phyloP scores from a whole-genome alignment of 2,113 vertebrate species.

The Sitta europaea region DNA sequence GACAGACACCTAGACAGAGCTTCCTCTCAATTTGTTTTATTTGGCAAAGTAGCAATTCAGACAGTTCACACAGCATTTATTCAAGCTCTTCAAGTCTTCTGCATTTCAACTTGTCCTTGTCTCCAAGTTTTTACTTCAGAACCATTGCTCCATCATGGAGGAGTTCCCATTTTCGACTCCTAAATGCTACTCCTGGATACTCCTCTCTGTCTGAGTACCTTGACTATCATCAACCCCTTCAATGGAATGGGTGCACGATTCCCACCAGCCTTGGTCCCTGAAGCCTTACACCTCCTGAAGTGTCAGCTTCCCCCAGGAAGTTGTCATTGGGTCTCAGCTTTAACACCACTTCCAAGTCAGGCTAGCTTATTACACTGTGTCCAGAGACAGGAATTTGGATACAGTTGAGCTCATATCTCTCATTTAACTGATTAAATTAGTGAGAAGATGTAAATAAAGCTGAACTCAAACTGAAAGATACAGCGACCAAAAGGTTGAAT shows the following conservation, averaged over 20 bases:
- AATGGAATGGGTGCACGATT: background rate
- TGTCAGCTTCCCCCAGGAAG: background rate
- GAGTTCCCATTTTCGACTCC: background rate
- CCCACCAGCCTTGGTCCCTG: slow-evolving; percentile 52
- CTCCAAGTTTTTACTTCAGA: slow-evolving; percentile 42
- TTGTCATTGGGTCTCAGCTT: background rate
- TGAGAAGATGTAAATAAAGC: slow-evolving; percentile 55
- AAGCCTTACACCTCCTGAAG: slow-evolving; percentile 26
- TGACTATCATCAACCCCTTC: background rate
- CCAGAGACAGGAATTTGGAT: slow-evolving; percentile 34
- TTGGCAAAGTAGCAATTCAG: slow-evolving; percentile 67
- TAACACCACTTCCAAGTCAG: slow-evolving; percentile 6
- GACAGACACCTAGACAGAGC: background rate
- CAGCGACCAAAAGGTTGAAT: slow-evolving; percentile 48
- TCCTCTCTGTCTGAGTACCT: background rate
- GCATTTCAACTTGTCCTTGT: slow-evolving; percentile 26
- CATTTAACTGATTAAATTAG: slow-evolving; percentile 25
- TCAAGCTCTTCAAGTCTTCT: slow-evolving; percentile 51
- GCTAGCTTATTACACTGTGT: slow-evolving; percentile 33
- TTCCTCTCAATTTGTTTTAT: slow-evolving; percentile 60
- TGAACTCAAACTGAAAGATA: slow-evolving; percentile 49
- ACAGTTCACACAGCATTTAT: slow-evolving; percentile 61
- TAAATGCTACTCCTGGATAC: background rate
- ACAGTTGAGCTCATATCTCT: slow-evolving; percentile 31
- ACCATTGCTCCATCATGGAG: slow-evolving; percentile 2